Evolutionary conservation across 30 jellyfish, hydroid and myxozoan genomes (phyloP).

Genomic region (Calvadosia cruxmelitensis): DNA sequence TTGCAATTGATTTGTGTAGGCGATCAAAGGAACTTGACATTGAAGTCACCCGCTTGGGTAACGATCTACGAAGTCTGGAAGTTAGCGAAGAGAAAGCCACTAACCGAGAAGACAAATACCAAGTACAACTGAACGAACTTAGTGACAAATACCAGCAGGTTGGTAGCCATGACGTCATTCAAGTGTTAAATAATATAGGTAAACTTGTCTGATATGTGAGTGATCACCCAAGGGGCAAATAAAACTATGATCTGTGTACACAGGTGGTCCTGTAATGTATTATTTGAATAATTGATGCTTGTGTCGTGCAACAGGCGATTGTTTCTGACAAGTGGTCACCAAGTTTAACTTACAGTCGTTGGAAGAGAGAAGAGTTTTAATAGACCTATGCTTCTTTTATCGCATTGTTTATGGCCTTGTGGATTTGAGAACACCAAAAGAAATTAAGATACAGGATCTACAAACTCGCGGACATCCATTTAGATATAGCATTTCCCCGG

Average conservation of each 20-base stretch:
- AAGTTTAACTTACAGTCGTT: no score
- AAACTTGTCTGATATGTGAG: not conserved
- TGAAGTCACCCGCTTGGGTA: conserved; percentile 73
- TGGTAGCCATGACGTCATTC: not conserved
- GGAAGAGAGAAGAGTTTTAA: no score
- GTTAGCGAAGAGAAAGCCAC: conserved; percentile 82
- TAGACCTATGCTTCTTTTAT: no score
- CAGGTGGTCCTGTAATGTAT: not conserved
- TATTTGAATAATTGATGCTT: not conserved
- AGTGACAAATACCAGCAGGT: conserved; percentile 81
- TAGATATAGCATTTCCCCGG: no score
- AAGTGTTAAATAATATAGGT: not conserved
- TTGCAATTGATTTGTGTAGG: conserved; percentile 13
- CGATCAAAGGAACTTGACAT: conserved; percentile 69
- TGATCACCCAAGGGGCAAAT: not conserved
- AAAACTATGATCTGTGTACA: not conserved
- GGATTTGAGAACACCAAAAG: no score
- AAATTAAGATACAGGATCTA: no score
- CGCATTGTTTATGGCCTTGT: no score
- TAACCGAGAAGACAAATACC: conserved; percentile 68
- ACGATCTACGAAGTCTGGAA: conserved; percentile 75
- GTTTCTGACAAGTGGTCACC: no score
- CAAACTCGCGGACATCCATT: no score
- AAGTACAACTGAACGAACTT: conserved; percentile 59
- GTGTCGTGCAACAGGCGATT: no score